These are phyloP conservation scores for Peucedramus taeniatus DNA, from an alignment of 2,113 vertebrate species.

Conservation along the genomic window DNA sequence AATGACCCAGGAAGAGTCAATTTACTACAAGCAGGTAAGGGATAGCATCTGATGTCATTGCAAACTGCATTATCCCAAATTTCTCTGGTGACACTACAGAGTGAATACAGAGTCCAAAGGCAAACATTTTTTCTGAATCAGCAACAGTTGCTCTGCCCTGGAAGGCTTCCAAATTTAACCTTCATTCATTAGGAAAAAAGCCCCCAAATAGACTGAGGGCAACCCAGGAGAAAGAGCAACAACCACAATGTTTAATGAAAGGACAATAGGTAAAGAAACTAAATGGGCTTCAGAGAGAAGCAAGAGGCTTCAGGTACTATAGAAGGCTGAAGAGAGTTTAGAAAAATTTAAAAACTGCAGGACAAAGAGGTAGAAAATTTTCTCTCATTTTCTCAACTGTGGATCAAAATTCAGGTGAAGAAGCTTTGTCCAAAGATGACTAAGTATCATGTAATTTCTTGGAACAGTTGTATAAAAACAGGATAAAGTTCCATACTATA, in stretches of 20 bases:
- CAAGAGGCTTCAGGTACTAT: neutral
- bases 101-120: conserved; percentile 23
- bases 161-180: conserved; percentile 34
- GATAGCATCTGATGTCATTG: conserved; percentile 5
- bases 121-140: conserved; percentile 29
- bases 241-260: neutral
- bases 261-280: neutral
- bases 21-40: neutral
- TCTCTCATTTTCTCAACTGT: neutral
- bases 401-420: neutral
- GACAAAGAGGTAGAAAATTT: neutral
- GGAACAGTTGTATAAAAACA: neutral
- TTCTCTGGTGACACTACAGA: neutral
- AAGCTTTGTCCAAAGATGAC: neutral
- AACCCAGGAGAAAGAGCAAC: neutral
- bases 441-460: neutral
- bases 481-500: neutral
- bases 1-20: neutral
- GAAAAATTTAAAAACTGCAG: neutral
- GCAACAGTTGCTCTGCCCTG: conserved; percentile 35
- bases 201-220: neutral
- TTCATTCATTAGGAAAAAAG: conserved; percentile 2
- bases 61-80: conserved; percentile 16
- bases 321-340: neutral
- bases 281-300: neutral